These are phyloP conservation scores for Anabas testudineus DNA, from an alignment of 2,797 vertebrate species.

Conservation along the genomic window DNA sequence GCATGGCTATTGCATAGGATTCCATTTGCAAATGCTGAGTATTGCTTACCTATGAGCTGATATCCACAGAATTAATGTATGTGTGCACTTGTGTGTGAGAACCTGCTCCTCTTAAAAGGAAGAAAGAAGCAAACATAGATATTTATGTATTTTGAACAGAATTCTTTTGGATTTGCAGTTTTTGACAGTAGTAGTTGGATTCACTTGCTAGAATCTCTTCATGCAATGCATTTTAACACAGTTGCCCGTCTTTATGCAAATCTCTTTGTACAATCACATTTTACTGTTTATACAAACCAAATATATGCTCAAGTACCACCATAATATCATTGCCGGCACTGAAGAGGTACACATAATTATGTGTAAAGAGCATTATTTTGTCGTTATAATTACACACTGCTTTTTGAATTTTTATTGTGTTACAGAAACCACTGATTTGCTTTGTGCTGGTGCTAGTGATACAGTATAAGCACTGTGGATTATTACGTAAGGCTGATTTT, in stretches of 20 bases:
- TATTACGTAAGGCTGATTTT: constrained; percentile 48
- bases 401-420: constrained; percentile 28
- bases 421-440: constrained; percentile 28
- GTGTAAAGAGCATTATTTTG: constrained; percentile 27
- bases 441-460: constrained; percentile 11
- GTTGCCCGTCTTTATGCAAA: not conserved
- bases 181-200: constrained; percentile 5
- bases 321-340: not conserved
- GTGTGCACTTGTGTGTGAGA: constrained; percentile 25
- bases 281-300: not conserved
- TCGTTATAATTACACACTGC: constrained; percentile 19
- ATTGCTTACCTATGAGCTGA: constrained; percentile 22
- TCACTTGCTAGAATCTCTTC: not conserved
- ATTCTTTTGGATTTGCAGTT: constrained; percentile 27
- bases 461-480: constrained; percentile 42
- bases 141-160: constrained; percentile 20
- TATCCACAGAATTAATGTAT: constrained; percentile 29
- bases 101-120: constrained; percentile 6
- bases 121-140: constrained; percentile 5
- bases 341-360: constrained; percentile 9
- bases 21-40: constrained; percentile 43
- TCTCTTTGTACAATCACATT: not conserved
- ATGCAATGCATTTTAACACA: constrained; percentile 1
- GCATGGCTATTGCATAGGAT: constrained; percentile 47
- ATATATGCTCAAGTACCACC: not conserved